Percentiles rank a stretch among this genome's conserved stretches.
phyloP scores from a whole-genome alignment of 2,797 vertebrate species.

The Aquila chrysaetos region DNA sequence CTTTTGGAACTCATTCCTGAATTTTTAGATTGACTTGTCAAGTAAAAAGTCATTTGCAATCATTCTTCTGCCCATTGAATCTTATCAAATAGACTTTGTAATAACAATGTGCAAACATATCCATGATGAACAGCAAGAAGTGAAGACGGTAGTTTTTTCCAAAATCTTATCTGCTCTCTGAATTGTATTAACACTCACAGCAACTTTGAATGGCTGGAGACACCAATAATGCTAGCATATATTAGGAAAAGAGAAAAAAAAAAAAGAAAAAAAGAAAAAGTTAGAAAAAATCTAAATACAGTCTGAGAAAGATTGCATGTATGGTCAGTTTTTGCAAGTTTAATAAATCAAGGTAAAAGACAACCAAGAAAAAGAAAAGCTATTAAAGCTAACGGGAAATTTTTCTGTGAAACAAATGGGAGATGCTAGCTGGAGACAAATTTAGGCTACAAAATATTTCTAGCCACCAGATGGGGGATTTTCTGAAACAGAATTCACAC shows the following conservation, averaged over 20 bases:
- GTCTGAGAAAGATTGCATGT: background rate
- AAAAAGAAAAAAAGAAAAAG: fast-evolving
- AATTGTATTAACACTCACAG: background rate
- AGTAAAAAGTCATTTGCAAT: background rate
- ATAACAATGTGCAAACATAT: background rate
- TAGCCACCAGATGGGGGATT: background rate
- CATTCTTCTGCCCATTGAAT: background rate
- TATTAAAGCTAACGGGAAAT: background rate
- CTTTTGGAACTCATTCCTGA: background rate
- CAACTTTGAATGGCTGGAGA: background rate
- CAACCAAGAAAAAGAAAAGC: background rate
- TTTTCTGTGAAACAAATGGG: background rate
- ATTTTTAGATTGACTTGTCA: background rate
- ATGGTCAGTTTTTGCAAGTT: background rate
- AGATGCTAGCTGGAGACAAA: background rate
- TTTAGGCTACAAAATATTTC: background rate
- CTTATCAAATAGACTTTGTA: background rate
- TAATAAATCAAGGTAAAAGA: background rate
- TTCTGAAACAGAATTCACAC: background rate
- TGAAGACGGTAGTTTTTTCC: background rate
- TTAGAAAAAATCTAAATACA: background rate
- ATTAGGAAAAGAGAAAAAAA: no score
- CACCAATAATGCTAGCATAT: background rate
- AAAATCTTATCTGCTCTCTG: background rate
- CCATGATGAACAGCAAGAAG: background rate